A percentile compares a stretch with the other conserved stretches of the same genome.
These are phyloP conservation scores for Rhyacichthys aspro DNA, from an alignment of 2,797 vertebrate species.

Conservation along the genomic window DNA sequence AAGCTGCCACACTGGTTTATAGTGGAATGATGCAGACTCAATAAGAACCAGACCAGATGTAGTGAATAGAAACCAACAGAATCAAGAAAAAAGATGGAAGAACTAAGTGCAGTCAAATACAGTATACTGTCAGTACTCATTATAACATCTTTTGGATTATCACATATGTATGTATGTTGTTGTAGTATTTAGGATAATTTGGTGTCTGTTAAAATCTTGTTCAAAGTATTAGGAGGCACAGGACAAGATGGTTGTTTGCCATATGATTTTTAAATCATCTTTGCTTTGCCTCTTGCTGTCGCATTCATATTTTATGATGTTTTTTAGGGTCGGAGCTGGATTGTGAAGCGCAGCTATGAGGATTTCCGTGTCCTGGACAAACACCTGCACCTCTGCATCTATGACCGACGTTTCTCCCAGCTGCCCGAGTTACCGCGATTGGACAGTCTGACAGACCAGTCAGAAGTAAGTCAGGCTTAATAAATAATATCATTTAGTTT, in stretches of 20 bases:
- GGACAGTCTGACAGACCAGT: conserved; percentile 89
- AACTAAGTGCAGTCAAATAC: too few relatives aligned
- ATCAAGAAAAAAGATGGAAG: too few relatives aligned
- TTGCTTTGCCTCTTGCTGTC: not conserved
- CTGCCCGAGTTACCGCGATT: conserved; percentile 93
- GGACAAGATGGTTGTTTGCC: too few relatives aligned
- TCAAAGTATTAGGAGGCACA: too few relatives aligned
- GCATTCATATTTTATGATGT: not conserved
- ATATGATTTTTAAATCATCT: too few relatives aligned
- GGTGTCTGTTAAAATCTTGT: too few relatives aligned
- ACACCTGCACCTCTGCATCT: conserved; percentile 97
- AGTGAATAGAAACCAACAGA: too few relatives aligned
- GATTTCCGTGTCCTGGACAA: conserved; percentile 98
- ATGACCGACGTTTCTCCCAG: conserved; percentile 97
- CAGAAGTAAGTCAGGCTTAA: conserved; percentile 82
- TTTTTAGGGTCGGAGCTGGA: conserved; percentile 94
- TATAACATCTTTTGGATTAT: too few relatives aligned
- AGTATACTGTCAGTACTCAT: too few relatives aligned
- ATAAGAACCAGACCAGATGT: not conserved
- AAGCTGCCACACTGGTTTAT: not conserved
- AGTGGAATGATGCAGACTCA: not conserved
- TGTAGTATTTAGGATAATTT: too few relatives aligned
- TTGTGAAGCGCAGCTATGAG: conserved; percentile 98
- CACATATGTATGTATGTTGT: too few relatives aligned
- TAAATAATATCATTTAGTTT: too few relatives aligned